Evolutionary conservation across 2,888 invertebrate species (phyloP), one percentile per base, ranked within the genome.

Genomic region (Lathronympha strigana): DNA sequence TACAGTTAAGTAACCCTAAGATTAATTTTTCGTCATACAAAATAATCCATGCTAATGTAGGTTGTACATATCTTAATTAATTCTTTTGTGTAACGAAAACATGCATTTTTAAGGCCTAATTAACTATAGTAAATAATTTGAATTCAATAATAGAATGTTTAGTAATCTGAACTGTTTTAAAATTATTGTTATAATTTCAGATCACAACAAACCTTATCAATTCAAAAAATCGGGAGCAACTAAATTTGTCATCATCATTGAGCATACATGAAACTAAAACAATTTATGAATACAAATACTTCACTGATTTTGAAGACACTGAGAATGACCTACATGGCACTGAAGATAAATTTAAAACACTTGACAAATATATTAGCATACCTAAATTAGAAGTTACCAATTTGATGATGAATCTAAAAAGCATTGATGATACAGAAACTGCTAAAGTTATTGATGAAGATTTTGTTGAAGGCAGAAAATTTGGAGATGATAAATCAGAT

Each of bases 191-290:
- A 33, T 21, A n/a, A 6, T 25, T 78, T 76, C 17, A 80, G 80
- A 68, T 81, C 28, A 74, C 69, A 3, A 71, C 72, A 69, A 13
- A 13, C 28, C 69, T 76, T 0, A 72, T 80, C 19, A 69, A 68
- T 57, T 43, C 68, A 54, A 67, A 67, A 50, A 69, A 73, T 19
- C 72, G 76, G 55, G 53, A 62, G 4, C 61, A 71, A 6, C 64
- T 77, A 25, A 75, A 76, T 43, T 58, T 78, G 9, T 63, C 58
- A 11, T 73, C 76, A 2, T 17, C 71, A 28, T 54, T 78, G 23
- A 61, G 45, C 11, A 62, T 28, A 23, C 60, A 50, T 51, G 45
- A 61, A 58, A 25, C 53, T 9, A 67, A 61, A 43, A 54, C 71
- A 36, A 61, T 67, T 40, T 47, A 69, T 19, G 62, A 71, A 58